phyloP scores from a whole-genome alignment of 37 sponge, comb jelly and placozoan genomes.

The Halisarca cf. caerulea region DNA sequence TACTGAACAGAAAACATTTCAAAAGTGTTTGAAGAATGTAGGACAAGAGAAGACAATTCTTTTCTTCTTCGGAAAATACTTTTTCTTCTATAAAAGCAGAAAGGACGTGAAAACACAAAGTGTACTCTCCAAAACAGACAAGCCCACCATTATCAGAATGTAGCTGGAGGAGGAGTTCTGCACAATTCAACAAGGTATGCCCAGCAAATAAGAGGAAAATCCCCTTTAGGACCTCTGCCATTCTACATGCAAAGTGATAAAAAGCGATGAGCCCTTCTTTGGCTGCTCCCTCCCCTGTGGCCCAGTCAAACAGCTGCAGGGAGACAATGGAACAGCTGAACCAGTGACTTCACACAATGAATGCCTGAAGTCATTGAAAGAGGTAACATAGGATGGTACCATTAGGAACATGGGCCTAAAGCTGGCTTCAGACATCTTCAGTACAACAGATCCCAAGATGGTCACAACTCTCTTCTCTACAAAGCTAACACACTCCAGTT shows the following conservation, averaged over 20 bases:
- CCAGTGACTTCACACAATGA: not conserved
- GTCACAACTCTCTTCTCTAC: constrained; percentile 55
- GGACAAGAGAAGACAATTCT: constrained; percentile 35
- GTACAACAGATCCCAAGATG: constrained; percentile 48
- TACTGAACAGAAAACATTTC: constrained; percentile 72
- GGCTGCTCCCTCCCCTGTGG: constrained; percentile 38
- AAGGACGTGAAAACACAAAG: not conserved
- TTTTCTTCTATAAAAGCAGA: not conserved
- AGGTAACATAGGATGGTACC: constrained; percentile 19
- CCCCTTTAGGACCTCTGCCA: constrained; percentile 68
- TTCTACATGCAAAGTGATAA: constrained; percentile 68
- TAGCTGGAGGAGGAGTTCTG: constrained; percentile 36
- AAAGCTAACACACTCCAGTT: constrained; percentile 21
- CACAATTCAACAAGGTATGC: constrained; percentile 55
- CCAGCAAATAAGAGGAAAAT: constrained; percentile 80
- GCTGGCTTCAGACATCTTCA: constrained; percentile 82
- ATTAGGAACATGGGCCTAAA: constrained; percentile 78
- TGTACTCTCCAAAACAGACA: not conserved
- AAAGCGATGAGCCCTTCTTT: constrained; percentile 72
- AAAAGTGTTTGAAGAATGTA: constrained; percentile 55
- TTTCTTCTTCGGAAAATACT: not conserved
- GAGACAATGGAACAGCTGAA: not conserved
- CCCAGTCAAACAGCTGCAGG: constrained; percentile 81
- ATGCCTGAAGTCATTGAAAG: not conserved
- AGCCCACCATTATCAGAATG: constrained; percentile 45